Percentiles rank a stretch among this genome's conserved stretches.
Conservation (phyloP, 1,140 invertebrate species). For the Cepaea nemoralis region DNA sequence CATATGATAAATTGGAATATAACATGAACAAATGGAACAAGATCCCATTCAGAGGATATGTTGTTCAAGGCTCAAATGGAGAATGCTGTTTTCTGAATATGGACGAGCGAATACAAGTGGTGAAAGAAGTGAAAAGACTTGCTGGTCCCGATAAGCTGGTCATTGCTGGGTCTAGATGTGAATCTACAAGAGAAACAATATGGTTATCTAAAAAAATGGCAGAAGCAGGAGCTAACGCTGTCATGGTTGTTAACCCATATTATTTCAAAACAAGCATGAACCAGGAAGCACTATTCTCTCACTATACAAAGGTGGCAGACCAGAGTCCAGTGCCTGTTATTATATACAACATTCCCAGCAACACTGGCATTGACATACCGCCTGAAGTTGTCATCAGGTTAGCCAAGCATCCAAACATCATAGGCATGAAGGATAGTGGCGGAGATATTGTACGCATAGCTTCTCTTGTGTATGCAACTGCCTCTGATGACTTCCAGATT, state of each 20-base stretch:
- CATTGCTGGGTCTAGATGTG: slow-evolving; percentile 77
- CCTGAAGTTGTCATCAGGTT: slow-evolving; percentile 72
- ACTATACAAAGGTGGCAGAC: slow-evolving; percentile 75
- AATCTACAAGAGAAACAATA: slow-evolving; percentile 76
- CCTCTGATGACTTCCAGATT: slow-evolving; percentile 74
- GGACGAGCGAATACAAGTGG: slow-evolving; percentile 75
- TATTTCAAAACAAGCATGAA: slow-evolving; percentile 77
- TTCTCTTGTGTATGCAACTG: slow-evolving; percentile 73
- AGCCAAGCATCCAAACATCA: slow-evolving; percentile 76
- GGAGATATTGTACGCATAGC: slow-evolving; percentile 76
- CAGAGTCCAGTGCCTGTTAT: slow-evolving; percentile 75
- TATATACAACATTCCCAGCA: slow-evolving; percentile 77
- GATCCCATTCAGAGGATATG: slow-evolving; percentile 75
- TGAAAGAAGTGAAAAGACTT: slow-evolving; percentile 69
- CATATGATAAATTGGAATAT: slow-evolving; percentile 72
- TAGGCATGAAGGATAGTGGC: slow-evolving; percentile 78
- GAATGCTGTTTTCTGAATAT: slow-evolving; percentile 74
- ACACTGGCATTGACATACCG: slow-evolving; percentile 74
- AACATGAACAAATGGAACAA: slow-evolving; percentile 75
- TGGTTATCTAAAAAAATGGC: slow-evolving; percentile 74
- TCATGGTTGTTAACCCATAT: slow-evolving; percentile 76
- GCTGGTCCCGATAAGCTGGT: slow-evolving; percentile 71
- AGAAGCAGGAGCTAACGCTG: slow-evolving; percentile 75
- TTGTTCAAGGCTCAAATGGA: slow-evolving; percentile 77
- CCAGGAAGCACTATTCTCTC: slow-evolving; percentile 62